phyloP scores from a whole-genome alignment of 2,113 vertebrate genomes.

The Rhea americana region DNA sequence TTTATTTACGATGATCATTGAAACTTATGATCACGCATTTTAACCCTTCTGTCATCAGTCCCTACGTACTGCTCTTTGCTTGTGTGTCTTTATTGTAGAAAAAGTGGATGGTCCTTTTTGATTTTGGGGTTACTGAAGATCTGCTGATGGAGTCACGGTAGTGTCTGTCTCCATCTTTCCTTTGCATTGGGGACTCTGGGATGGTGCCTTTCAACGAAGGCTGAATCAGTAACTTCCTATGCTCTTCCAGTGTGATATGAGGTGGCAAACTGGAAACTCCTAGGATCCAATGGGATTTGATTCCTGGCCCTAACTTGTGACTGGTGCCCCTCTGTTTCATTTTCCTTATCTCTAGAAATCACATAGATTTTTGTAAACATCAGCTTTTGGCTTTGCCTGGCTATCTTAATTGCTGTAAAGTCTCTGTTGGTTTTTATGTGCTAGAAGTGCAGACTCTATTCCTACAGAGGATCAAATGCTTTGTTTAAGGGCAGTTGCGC shows the following conservation, averaged over 20 bases:
- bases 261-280: background rate
- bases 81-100: background rate
- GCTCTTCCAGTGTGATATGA: background rate
- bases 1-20: background rate
- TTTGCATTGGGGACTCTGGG: background rate
- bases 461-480: background rate
- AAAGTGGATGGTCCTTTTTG: background rate
- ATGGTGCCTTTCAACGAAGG: background rate
- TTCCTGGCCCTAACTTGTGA: background rate
- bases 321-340: background rate
- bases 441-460: background rate
- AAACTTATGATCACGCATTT: background rate
- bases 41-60: background rate
- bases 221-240: background rate
- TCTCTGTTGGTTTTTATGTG: background rate
- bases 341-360: background rate
- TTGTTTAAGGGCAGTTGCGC: background rate
- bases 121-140: background rate
- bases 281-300: background rate
- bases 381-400: background rate
- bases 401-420: background rate
- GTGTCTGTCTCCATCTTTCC: background rate
- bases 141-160: background rate
- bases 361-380: background rate
- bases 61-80: background rate